A percentile compares a stretch with the other conserved stretches of the same genome.
Evolutionary conservation across 2,113 vertebrate species (phyloP).

Genomic region (Pampusana beccarii): DNA sequence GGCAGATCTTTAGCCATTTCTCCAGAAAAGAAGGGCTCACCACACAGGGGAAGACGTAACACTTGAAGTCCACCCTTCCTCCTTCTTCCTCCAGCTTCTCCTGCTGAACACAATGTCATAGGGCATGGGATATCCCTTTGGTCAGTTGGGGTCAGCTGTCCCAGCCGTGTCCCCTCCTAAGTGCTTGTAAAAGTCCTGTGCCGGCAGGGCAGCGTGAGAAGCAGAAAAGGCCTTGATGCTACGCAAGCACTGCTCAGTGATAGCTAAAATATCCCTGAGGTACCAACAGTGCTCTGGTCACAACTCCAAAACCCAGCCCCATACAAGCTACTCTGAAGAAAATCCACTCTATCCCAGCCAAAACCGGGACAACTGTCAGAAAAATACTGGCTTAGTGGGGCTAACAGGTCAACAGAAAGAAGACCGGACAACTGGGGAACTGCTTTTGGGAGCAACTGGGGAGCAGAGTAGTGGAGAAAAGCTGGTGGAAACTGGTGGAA

Average conservation of each 20-base stretch:
- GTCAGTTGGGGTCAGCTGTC: background rate
- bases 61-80: background rate
- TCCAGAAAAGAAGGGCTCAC: background rate
- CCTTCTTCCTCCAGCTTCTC: background rate
- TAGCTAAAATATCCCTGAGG: too few species aligned
- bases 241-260: too few species aligned
- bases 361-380: background rate
- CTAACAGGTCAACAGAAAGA: background rate
- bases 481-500: background rate
- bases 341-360: background rate
- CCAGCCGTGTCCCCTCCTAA: too few species aligned
- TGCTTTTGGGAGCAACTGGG: background rate
- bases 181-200: too few species aligned
- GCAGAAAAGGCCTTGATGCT: too few species aligned
- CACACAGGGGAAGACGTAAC: background rate
- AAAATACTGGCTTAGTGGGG: accelerated
- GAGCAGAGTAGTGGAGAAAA: background rate
- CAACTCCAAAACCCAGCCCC: too few species aligned
- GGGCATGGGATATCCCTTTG: background rate
- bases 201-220: too few species aligned
- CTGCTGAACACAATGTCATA: background rate
- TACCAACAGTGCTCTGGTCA: too few species aligned
- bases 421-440: background rate
- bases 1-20: background rate
- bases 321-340: background rate